Percentiles rank a stretch among this genome's conserved stretches.
Conservation (phyloP, 2,797 vertebrate species). For the Coreius guichenoti region DNA sequence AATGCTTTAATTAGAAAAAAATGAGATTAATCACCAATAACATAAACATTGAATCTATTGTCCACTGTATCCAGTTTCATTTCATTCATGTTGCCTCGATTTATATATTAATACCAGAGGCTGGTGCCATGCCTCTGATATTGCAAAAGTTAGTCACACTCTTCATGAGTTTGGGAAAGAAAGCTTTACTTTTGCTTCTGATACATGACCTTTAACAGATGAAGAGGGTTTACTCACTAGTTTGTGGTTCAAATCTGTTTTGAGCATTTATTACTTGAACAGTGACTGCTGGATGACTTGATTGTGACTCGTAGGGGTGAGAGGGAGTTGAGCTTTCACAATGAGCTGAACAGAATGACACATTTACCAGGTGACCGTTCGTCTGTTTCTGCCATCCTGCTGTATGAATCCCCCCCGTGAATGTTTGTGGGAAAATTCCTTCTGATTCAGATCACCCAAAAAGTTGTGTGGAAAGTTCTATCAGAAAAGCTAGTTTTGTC, state of each 20-base stretch:
- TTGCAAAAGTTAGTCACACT: not conserved
- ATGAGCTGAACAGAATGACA: slow-evolving; percentile 38
- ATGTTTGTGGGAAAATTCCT: not conserved
- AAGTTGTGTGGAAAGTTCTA: not conserved
- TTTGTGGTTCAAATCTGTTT: slow-evolving; percentile 3
- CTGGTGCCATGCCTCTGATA: not conserved
- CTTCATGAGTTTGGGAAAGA: not conserved
- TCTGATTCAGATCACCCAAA: not conserved
- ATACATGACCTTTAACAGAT: slow-evolving; percentile 17
- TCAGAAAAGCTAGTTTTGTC: not conserved
- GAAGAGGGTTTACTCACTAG: slow-evolving; percentile 13
- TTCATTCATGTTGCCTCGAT: not conserved
- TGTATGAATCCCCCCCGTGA: not conserved
- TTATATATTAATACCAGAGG: not conserved
- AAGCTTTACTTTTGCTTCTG: not conserved
- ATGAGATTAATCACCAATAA: not conserved
- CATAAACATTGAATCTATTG: not conserved
- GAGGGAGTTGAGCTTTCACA: slow-evolving; percentile 9
- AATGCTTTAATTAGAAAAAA: not conserved
- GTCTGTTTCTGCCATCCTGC: slow-evolving; percentile 30
- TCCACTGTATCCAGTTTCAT: too few species aligned
- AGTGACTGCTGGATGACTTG: slow-evolving; percentile 5
- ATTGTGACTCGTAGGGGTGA: not conserved
- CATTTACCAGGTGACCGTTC: slow-evolving; percentile 3
- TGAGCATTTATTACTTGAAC: slow-evolving; percentile 2